Conservation (phyloP, 2,888 invertebrate genomes). For the Pantelozetes paolii region DNA sequence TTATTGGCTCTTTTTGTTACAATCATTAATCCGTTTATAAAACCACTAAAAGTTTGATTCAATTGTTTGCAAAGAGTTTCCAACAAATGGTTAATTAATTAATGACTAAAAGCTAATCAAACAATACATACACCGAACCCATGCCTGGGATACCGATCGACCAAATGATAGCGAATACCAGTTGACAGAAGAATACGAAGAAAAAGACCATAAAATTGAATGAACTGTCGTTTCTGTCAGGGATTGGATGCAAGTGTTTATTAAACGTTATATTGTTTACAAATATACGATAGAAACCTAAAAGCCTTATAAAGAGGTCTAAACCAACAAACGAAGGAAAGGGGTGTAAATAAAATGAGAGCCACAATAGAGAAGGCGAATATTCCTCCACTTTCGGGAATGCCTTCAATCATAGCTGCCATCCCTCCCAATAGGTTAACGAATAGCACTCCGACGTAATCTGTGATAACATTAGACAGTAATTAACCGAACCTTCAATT, state of each 20-base stretch:
- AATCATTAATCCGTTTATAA: slow-evolving; percentile 31
- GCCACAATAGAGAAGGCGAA: slow-evolving; percentile 87
- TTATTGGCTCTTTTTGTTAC: slow-evolving; percentile 13
- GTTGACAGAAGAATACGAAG: slow-evolving; percentile 96
- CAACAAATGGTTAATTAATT: no score
- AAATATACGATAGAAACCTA: slow-evolving; percentile 56
- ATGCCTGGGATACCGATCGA: slow-evolving; percentile 76
- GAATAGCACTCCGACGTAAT: slow-evolving; percentile 78
- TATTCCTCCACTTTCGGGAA: slow-evolving; percentile 57
- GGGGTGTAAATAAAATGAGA: slow-evolving; percentile 83
- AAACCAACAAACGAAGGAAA: slow-evolving; percentile 98
- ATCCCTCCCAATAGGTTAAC: slow-evolving; percentile 81
- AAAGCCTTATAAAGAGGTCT: slow-evolving; percentile 98
- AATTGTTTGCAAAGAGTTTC: no score
- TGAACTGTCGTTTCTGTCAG: slow-evolving; percentile 86
- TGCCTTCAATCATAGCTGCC: slow-evolving; percentile 60
- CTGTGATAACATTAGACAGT: slow-evolving; percentile 55
- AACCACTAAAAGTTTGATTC: slow-evolving; percentile 16
- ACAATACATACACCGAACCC: slow-evolving; percentile 76
- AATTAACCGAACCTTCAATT: not conserved
- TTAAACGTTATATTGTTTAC: not conserved
- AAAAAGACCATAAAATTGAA: slow-evolving; percentile 99
- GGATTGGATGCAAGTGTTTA: no score
- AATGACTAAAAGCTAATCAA: no score
- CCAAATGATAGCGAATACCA: slow-evolving; percentile 79